These are phyloP conservation scores for Tipula vernalis DNA, from an alignment of 2,888 invertebrate species.

Conservation along the genomic window DNA sequence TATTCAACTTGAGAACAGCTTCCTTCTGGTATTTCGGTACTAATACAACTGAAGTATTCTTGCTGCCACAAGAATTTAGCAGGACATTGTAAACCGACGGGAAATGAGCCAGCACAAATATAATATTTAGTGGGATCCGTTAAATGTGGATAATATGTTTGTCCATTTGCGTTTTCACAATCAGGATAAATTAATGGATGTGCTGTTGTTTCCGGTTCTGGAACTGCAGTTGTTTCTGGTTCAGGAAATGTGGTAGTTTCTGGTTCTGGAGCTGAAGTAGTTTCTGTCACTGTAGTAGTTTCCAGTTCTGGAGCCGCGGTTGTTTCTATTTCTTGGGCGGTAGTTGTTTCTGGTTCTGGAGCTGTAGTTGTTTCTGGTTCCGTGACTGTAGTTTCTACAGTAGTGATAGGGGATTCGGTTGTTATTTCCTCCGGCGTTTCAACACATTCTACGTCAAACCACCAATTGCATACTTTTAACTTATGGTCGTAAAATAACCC, in stretches of 20 bases:
- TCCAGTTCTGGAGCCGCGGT: neutral
- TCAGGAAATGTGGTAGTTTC: neutral
- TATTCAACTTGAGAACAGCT: neutral
- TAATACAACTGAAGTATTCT: neutral
- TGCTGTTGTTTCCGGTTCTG: neutral
- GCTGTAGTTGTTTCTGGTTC: neutral
- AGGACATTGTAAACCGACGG: neutral
- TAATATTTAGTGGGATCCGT: neutral
- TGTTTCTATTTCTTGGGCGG: neutral
- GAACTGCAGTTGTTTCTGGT: neutral
- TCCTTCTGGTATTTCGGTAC: neutral
- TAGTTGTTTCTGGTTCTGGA: neutral
- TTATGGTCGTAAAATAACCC: neutral
- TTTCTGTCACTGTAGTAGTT: neutral
- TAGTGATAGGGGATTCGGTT: neutral
- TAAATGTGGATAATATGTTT: neutral
- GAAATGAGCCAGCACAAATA: neutral
- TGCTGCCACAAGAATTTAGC: neutral
- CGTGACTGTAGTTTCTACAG: neutral
- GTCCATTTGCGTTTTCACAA: neutral
- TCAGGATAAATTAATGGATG: neutral
- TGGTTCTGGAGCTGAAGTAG: neutral
- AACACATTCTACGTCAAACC: neutral
- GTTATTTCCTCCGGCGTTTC: neutral
- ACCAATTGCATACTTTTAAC: neutral